Evolutionary conservation across 92 coral and sea anemone species (phyloP).

Genomic region (Diadumene lineata): DNA sequence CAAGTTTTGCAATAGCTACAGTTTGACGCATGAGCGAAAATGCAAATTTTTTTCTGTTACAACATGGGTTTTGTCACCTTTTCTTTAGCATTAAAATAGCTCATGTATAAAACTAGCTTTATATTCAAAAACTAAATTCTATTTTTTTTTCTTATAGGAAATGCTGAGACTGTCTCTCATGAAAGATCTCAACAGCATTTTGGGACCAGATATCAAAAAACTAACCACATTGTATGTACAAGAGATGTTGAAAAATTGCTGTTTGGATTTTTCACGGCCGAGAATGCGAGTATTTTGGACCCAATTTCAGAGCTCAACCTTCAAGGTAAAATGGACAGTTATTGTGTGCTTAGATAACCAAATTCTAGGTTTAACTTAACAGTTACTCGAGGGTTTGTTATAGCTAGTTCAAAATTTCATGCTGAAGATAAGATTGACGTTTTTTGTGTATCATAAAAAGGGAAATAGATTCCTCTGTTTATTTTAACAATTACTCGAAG

Average conservation of each 20-base stretch:
- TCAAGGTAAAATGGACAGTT: neutral
- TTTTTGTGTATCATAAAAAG: slow-evolving; percentile 1
- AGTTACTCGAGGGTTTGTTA: no score
- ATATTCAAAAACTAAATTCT: neutral
- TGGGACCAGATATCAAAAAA: neutral
- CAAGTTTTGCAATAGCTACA: neutral
- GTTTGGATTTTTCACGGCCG: slow-evolving; percentile 50
- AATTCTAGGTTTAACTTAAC: no score
- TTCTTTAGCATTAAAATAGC: neutral
- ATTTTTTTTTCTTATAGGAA: neutral
- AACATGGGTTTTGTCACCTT: slow-evolving; percentile 17
- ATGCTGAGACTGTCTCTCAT: neutral
- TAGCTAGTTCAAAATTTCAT: no score
- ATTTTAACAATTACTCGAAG: neutral
- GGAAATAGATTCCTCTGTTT: neutral
- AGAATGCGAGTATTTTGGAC: slow-evolving; percentile 7
- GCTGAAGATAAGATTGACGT: neutral
- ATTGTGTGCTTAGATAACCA: no score
- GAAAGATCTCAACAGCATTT: neutral
- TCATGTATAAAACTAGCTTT: neutral
- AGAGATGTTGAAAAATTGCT: slow-evolving; percentile 49
- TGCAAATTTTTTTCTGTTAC: slow-evolving; percentile 19
- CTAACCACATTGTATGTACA: slow-evolving; percentile 30
- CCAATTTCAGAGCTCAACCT: neutral
- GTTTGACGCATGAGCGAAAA: slow-evolving; percentile 23